Evolutionary conservation across 2,888 invertebrate species (phyloP).

Genomic region (Tupiocoris notatus): DNA sequence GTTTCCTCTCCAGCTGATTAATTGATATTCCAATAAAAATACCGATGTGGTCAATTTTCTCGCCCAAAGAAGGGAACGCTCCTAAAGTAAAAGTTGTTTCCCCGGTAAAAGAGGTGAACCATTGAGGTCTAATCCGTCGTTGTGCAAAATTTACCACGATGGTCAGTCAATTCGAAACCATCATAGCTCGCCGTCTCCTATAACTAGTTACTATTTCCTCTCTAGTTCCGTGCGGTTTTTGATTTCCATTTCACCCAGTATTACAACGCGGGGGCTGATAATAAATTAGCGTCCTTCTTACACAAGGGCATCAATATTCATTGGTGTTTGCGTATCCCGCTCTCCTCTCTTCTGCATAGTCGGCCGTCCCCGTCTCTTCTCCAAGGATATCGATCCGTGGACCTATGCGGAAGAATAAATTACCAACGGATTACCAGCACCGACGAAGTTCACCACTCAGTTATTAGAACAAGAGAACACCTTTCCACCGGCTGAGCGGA

Average conservation of each 20-base stretch:
- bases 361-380: neutral
- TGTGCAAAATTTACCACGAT: too few relatives aligned
- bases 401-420: neutral
- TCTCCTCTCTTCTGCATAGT: neutral
- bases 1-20: too few relatives aligned
- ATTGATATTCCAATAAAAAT: too few relatives aligned
- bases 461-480: neutral
- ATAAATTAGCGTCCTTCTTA: neutral
- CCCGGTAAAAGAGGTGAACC: too few relatives aligned
- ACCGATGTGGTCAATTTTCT: too few relatives aligned
- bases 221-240: neutral
- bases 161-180: too few relatives aligned
- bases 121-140: too few relatives aligned
- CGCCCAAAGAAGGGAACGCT: too few relatives aligned
- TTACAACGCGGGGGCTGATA: neutral
- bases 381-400: neutral
- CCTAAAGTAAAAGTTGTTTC: too few relatives aligned
- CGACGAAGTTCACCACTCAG: neutral
- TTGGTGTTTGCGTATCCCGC: neutral
- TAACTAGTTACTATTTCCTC: too few relatives aligned
- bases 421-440: neutral
- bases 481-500: too few relatives aligned
- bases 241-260: neutral
- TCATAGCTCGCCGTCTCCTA: too few relatives aligned
- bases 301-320: neutral